These are phyloP conservation scores for Eucidaris tribuloides DNA, from an alignment of 35 echinoderm and acorn worm genomes.

Conservation along the genomic window DNA sequence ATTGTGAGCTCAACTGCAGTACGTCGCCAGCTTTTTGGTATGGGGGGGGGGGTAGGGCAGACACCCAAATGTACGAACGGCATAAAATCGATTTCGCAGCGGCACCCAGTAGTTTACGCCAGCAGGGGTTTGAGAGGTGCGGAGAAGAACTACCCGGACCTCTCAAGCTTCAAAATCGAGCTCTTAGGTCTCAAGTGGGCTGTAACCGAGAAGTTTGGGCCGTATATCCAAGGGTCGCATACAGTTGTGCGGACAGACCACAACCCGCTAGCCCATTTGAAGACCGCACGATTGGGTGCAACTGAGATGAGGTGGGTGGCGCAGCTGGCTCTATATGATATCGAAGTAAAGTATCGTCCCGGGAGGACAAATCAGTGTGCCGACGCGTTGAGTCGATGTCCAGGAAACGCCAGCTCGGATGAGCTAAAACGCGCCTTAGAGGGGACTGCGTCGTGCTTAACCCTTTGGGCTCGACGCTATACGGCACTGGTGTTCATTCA, in stretches of 20 bases:
- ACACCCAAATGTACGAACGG: too few species aligned
- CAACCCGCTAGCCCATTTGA: conserved; percentile 24
- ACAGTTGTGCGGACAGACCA: neutral
- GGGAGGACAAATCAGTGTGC: conserved; percentile 4
- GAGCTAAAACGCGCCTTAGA: neutral
- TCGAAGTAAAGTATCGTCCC: conserved; percentile 48
- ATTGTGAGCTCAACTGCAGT: too few species aligned
- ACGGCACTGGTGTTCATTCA: too few species aligned
- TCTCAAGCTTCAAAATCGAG: conserved; percentile 46
- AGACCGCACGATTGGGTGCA: conserved; percentile 25
- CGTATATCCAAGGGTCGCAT: conserved; percentile 6
- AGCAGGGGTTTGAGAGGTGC: too few species aligned
- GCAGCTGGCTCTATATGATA: conserved; percentile 19
- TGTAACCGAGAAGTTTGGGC: conserved; percentile 29
- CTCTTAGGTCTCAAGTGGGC: conserved; percentile 33
- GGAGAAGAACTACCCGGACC: conserved; percentile 20
- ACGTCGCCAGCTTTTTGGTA: too few species aligned
- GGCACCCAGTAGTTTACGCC: too few species aligned
- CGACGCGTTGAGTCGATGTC: conserved; percentile 24
- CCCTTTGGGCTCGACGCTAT: neutral
- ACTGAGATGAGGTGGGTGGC: conserved; percentile 36
- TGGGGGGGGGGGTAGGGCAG: too few species aligned
- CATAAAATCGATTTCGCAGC: too few species aligned
- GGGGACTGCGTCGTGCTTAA: neutral
- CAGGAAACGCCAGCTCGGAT: neutral